A percentile compares a stretch with the other conserved stretches of the same genome.
Conservation (phyloP, 2,797 vertebrate species). For the Ctenopoma kingsleyae region DNA sequence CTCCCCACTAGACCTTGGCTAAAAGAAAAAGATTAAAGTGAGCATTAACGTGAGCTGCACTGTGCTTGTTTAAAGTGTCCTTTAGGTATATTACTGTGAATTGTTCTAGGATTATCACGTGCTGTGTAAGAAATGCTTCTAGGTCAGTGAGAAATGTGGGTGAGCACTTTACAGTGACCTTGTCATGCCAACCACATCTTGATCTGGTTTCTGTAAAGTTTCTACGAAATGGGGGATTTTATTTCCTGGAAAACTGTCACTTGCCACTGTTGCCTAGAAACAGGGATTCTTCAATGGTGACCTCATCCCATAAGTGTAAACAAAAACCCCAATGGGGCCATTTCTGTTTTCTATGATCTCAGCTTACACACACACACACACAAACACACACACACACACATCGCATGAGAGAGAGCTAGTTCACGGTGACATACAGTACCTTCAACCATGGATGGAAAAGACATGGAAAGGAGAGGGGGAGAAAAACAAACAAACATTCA, state of each 20-base stretch:
- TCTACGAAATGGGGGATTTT: background rate
- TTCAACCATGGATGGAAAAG: background rate
- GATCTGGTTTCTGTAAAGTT: constrained; percentile 3
- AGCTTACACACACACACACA: no score
- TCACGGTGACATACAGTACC: background rate
- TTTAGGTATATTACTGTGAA: background rate
- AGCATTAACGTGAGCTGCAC: no score
- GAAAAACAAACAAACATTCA: constrained; percentile 13
- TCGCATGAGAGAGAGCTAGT: background rate
- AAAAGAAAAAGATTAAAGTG: no score
- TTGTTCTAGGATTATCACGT: background rate
- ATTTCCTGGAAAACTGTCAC: constrained; percentile 6
- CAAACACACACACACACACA: background rate
- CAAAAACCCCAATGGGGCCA: background rate
- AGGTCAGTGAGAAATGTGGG: background rate
- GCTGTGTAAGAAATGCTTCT: background rate
- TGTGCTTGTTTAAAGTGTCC: background rate
- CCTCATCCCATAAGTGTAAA: background rate
- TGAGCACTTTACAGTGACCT: constrained; percentile 5
- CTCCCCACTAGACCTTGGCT: no score
- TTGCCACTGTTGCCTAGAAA: constrained; percentile 6
- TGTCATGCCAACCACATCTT: background rate
- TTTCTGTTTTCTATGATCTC: background rate
- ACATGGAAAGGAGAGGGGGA: background rate
- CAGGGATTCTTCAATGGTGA: constrained; percentile 7